Base-by-base conservation (phyloP, 2,888 invertebrate species). In the Harpalus rufipes region DNA sequence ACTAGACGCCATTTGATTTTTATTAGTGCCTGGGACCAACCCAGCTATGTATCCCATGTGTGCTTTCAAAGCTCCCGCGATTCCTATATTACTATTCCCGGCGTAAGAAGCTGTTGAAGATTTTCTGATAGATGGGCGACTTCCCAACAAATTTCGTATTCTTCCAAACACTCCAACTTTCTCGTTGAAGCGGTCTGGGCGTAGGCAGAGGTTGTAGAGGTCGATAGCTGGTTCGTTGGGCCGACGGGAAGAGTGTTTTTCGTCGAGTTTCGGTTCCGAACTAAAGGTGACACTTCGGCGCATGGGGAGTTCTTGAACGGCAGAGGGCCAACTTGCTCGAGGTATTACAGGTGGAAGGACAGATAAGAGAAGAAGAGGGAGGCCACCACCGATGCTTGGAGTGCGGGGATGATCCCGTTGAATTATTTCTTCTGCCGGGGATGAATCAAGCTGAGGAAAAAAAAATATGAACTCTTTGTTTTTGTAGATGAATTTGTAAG, bases 341-440 rank as follows among this genome's bases (percentile, higher is more conserved):
- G 95, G 95, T 81, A 95, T 95, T 79, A 95, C 95, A 0, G 95
- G 95, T 0, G 95, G 95, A 0, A 95, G 91, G 7, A 95, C 95
- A 16, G 95, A 95, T 1, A 96, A 92, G 41, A 95, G 90, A 7
- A 95, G 91, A 91, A 95, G 93, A 0, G 95, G 95, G 21, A 95
- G 91, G 16, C 95, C 95, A 12, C 95, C 95, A 39, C 93, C 93
- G 85, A 95, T 93, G 89, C 95, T 95, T 0, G 94, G 94, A 7
- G 95, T 94, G 44, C 94, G 89, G 0, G 90, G 89, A 81, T 87
- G 87, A 21, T 88, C 86, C 74, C 83, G 72, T 39, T 59, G 58
- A 18, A 86, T 78, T 12, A 83, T 86, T 68, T 87, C 88, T 21
- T 88, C 88, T 8, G 86, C 68, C 4, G 86, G 65, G 25, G 86